Base-by-base conservation (phyloP, 2,113 vertebrate genomes). In the Piprites chloris region DNA sequence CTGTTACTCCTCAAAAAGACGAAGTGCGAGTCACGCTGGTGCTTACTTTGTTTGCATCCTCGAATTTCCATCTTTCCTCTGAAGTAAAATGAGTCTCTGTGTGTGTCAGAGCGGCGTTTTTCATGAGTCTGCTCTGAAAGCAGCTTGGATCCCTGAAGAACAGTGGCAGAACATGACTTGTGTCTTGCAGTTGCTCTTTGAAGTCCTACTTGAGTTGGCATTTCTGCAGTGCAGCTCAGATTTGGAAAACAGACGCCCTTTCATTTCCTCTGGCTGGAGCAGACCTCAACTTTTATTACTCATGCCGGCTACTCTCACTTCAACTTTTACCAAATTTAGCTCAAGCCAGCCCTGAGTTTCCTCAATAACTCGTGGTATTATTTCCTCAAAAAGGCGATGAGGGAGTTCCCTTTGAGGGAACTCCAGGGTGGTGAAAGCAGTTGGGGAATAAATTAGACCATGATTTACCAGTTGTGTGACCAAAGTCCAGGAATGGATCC, bases 21-120 rank as follows among this genome's bases (percentile, higher is more conserved):
- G 26, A 19, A 23, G 44, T 8, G 30, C 12, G 49, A 56, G 7
- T 62, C 53, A n/a, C 5, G 0, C 3, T 1, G 5, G 1, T 6
- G 53, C 59, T 65, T 11, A 3, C 30, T 58, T 56, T 41, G 62
- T 16, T 71, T 32, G n/a, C 39, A 14, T 19, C 28, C 65, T 9
- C 5, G n/a, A 19, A n/a, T 33, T 81, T 9, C 80, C 32, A 9
- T 32, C 37, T 76, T 15, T 42, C 14, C 61, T 37, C 8, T 3
- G 3, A 7, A 39, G 62, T 9, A 2, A n/a, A 30, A 35, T 6
- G 46, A 42, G 56, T 8, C 47, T 49, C 9, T 8, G 2, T 32
- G 2, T 44, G 32, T 33, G 22, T 2, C 2, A 16, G 80, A 44
- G 68, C 63, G 41, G 49, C 1, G 0, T 16, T 67, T 55, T 35